These are phyloP conservation scores for Perdita meconis DNA, from an alignment of 2,888 invertebrate species.

Conservation along the genomic window DNA sequence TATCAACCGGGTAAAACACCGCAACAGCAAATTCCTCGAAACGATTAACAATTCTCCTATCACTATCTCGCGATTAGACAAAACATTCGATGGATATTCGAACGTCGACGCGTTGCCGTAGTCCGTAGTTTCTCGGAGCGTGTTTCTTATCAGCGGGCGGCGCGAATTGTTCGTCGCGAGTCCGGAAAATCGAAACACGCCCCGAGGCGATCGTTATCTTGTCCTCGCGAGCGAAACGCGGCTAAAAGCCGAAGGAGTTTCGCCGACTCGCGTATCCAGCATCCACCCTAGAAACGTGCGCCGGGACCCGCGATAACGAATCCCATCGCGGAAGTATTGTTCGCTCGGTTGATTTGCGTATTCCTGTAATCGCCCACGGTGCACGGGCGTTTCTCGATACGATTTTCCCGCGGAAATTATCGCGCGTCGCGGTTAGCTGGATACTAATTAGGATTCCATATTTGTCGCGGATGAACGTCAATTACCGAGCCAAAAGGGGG, in stretches of 20 bases:
- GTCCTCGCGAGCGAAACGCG: constrained; percentile 20
- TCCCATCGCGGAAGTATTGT: constrained; percentile 53
- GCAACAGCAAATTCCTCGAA: neutral
- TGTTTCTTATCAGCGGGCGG: constrained; percentile 25
- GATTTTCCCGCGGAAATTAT: constrained; percentile 54
- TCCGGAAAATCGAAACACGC: constrained; percentile 31
- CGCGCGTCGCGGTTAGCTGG: constrained; percentile 22
- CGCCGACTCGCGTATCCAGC: constrained; percentile 40
- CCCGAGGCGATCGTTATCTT: constrained; percentile 37
- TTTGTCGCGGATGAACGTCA: neutral
- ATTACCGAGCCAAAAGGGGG: neutral
- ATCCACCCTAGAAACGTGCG: neutral
- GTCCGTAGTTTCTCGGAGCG: neutral
- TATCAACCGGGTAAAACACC: neutral
- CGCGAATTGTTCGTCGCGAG: constrained; percentile 18
- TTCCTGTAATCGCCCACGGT: neutral
- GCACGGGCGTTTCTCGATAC: constrained; percentile 26
- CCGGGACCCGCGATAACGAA: constrained; percentile 36
- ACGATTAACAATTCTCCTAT: constrained; percentile 3
- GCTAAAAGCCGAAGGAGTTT: constrained; percentile 45
- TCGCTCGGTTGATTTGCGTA: constrained; percentile 54
- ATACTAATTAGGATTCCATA: constrained; percentile 11
- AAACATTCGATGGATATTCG: constrained; percentile 26
- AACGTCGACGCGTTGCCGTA: constrained; percentile 1
- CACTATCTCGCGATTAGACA: constrained; percentile 11